These are phyloP conservation scores for Pelodytes ibericus DNA, from an alignment of 2,797 vertebrate genomes.

Conservation along the genomic window DNA sequence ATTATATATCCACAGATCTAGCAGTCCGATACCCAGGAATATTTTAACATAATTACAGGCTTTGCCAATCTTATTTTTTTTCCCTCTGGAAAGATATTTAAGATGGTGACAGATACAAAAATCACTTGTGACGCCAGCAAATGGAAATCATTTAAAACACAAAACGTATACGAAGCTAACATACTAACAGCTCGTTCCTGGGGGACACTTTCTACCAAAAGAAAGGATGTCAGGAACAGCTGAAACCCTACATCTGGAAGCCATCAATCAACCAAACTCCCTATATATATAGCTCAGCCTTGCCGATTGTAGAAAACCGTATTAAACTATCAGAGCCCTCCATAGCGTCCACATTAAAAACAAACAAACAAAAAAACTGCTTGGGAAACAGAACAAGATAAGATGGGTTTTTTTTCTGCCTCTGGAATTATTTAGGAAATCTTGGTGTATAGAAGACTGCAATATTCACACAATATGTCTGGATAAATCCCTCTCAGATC, in stretches of 20 bases:
- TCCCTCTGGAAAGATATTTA: neutral
- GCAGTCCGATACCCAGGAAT: no score
- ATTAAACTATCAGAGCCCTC: neutral
- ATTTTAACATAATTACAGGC: neutral
- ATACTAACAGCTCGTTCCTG: neutral
- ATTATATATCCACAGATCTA: no score
- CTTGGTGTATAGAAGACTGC: no score
- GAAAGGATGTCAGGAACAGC: neutral
- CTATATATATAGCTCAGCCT: neutral
- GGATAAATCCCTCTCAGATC: no score
- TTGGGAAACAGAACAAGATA: neutral
- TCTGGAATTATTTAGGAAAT: no score
- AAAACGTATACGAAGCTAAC: neutral
- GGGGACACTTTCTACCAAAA: neutral
- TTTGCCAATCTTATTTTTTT: neutral
- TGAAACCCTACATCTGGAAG: constrained; percentile 6
- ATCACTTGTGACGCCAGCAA: neutral
- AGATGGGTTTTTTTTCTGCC: neutral
- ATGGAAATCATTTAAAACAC: neutral
- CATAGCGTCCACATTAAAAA: neutral
- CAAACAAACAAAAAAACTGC: neutral
- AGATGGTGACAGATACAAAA: neutral
- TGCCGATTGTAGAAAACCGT: neutral
- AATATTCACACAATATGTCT: no score
- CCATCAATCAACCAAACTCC: neutral